Percentiles rank a stretch among this genome's conserved stretches.
These are phyloP conservation scores for Origma solitaria DNA, from an alignment of 2,113 vertebrate genomes.

Conservation along the genomic window DNA sequence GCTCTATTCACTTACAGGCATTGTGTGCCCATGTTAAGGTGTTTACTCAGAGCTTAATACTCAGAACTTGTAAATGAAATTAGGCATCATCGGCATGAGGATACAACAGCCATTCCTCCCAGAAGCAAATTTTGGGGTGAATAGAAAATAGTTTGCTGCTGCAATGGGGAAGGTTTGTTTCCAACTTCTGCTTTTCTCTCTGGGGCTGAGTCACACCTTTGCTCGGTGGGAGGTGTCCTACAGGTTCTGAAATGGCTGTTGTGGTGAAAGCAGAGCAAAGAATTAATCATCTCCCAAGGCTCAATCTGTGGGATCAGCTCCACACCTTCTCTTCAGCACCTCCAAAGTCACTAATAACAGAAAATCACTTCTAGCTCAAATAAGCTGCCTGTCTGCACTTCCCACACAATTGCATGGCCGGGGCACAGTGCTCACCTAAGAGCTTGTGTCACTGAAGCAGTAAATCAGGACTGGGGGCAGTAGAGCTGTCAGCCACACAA, in stretches of 20 bases:
- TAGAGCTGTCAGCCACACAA: not conserved
- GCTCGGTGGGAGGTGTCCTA: not conserved
- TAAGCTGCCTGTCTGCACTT: not conserved
- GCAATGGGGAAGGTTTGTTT: not conserved
- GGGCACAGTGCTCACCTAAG: accelerated
- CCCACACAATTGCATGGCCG: no score
- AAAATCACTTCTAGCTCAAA: not conserved
- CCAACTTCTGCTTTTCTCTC: not conserved
- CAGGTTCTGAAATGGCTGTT: not conserved
- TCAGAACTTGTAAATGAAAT: not conserved
- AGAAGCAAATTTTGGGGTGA: not conserved
- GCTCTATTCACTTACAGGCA: not conserved
- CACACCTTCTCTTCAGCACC: not conserved
- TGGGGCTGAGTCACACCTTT: not conserved
- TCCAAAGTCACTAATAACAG: not conserved
- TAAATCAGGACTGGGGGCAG: not conserved
- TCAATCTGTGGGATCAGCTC: not conserved
- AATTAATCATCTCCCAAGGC: not conserved
- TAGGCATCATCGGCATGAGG: accelerated
- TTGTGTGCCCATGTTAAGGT: not conserved
- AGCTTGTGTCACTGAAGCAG: not conserved
- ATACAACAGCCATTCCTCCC: not conserved
- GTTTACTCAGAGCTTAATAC: not conserved
- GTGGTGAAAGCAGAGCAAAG: not conserved
- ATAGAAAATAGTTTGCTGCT: not conserved